Percentiles rank a stretch among this genome's conserved stretches.
These are phyloP conservation scores for Seriola aureovittata DNA, from an alignment of 2,113 vertebrate species.

Conservation along the genomic window DNA sequence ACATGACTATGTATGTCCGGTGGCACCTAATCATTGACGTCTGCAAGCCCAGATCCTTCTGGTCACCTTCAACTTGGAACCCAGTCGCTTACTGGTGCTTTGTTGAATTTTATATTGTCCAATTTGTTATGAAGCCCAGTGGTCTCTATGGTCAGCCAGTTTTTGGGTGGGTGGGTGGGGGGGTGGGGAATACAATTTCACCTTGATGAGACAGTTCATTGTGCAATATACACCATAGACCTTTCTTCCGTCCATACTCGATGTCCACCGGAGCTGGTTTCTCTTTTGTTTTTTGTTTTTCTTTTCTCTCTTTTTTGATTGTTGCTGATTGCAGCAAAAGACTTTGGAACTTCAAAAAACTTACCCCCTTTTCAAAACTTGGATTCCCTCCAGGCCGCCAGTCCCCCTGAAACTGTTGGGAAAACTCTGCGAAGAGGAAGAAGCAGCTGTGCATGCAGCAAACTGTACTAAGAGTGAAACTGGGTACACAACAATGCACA, in stretches of 20 bases:
- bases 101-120: conserved; percentile 59
- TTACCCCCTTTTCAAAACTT: conserved; percentile 64
- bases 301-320: conserved; percentile 36
- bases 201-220: conserved; percentile 78
- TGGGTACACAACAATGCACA: conserved; percentile 65
- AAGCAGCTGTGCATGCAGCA: conserved; percentile 62
- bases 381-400: conserved; percentile 67
- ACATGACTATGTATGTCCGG: conserved; percentile 50
- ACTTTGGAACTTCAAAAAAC: conserved; percentile 75
- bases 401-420: conserved; percentile 66
- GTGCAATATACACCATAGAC: conserved; percentile 85
- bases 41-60: conserved; percentile 65
- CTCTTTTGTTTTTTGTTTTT: conserved; percentile 21
- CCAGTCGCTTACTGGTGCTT: conserved; percentile 68
- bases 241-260: conserved; percentile 80
- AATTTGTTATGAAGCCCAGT: conserved; percentile 60
- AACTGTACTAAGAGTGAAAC: conserved; percentile 52
- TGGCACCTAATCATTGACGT: conserved; percentile 72
- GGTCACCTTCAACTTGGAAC: conserved; percentile 69
- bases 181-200: conserved; percentile 64
- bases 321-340: conserved; percentile 70
- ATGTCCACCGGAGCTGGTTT: conserved; percentile 66
- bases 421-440: conserved; percentile 73
- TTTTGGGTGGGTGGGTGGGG: conserved; percentile 44
- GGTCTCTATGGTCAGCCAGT: conserved; percentile 58